These are phyloP conservation scores for Dolichomitus sp. DNA, from an alignment of 2,888 invertebrate genomes.

Conservation along the genomic window DNA sequence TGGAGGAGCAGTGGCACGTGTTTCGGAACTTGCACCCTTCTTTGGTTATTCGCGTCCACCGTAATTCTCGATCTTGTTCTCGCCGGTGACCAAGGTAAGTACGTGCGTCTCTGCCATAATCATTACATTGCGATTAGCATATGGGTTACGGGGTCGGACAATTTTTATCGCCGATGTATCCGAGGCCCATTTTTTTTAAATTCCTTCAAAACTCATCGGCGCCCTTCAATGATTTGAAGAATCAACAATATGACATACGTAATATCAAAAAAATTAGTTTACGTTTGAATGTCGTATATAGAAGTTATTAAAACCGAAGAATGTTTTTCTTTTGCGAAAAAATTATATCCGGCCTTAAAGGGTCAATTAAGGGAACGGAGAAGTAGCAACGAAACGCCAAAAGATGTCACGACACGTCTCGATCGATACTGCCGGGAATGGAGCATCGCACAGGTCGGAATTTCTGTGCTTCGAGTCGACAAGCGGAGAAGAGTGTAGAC, in stretches of 20 bases:
- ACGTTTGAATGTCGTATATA: too few relatives aligned
- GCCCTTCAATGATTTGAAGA: too few relatives aligned
- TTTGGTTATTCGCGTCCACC: slow-evolving; percentile 36
- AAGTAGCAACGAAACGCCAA: slow-evolving; percentile 19
- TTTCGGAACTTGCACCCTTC: slow-evolving; percentile 9
- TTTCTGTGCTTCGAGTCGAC: slow-evolving; percentile 25
- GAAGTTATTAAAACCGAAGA: too few relatives aligned
- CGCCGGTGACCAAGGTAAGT: slow-evolving; percentile 80
- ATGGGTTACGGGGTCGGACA: too few relatives aligned
- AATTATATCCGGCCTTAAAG: too few relatives aligned
- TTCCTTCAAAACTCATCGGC: too few relatives aligned
- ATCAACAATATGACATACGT: too few relatives aligned
- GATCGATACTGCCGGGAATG: slow-evolving; percentile 58
- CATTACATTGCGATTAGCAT: background rate
- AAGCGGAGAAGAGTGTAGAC: background rate
- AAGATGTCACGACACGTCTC: slow-evolving; percentile 45
- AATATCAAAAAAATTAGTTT: too few relatives aligned
- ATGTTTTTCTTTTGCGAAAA: too few relatives aligned
- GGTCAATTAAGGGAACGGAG: background rate
- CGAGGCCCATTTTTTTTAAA: too few relatives aligned
- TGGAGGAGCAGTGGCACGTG: slow-evolving; percentile 24
- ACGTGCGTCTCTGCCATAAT: background rate
- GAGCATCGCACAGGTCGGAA: slow-evolving; percentile 44
- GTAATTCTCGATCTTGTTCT: slow-evolving; percentile 69
- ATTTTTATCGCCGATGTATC: too few relatives aligned